Base-by-base conservation (phyloP, 2,888 invertebrate species). In the Acrobasis repandana region DNA sequence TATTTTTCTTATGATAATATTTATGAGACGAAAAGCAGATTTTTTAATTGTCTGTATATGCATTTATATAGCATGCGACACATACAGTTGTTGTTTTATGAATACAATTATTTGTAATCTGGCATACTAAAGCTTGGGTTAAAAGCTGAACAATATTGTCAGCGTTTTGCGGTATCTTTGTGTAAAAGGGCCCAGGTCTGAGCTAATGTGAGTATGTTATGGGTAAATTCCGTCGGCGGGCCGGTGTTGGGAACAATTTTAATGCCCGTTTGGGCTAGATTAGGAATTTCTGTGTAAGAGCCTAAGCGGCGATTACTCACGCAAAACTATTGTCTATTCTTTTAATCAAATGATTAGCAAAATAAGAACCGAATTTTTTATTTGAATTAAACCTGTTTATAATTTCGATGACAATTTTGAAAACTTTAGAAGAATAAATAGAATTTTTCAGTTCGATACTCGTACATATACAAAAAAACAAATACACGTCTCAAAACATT, bases 191-290 rank as follows among this genome's bases (percentile, higher is more conserved):
- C 20, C 2, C 20, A 50, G 50, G 50, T 28, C 50, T 28, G 18
- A 28, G 10, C 50, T 50, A 50, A 50, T 50, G 50, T 10, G 50
- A 28, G 28, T n/a, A 50, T 11, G 50, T 50, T 28, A 50, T 50
- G 50, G 50, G 20, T 10, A 11, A 50, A 20, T 50, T 50, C 50
- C 50, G 50, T 20, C 14, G 14, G 5, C 50, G 14, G 28, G 28
- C 8, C 18, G 28, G 20, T 20, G 11, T 50, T 50, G 18, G 28
- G 8, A 50, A 14, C 18, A 28, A 50, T 50, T 48, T 14, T 20
- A 6, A 43, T n/a, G 14, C 43, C 43, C 43, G 43, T n/a, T 43
- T 43, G 43, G 43, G 43, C 43, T 2, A 43, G 14, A 43, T 43
- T 43, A 43, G 43, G 43, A 43, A 43, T 43, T 14, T 43, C 43